Evolutionary conservation across 30 jellyfish, hydroid and myxozoan species (phyloP).

Genomic region (Cassiopea andromeda): DNA sequence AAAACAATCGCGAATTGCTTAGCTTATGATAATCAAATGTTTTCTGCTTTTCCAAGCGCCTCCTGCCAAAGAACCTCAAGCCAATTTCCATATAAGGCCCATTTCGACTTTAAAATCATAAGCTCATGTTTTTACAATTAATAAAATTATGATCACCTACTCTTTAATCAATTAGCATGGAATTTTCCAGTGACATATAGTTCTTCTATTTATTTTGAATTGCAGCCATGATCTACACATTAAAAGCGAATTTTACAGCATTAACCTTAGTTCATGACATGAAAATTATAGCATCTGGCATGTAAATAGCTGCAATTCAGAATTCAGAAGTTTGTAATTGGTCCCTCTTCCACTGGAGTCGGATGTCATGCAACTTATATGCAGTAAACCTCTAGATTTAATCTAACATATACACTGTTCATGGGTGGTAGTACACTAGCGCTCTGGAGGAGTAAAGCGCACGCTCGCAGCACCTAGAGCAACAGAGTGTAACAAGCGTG

Average conservation of each 20-base stretch:
- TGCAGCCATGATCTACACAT: neutral
- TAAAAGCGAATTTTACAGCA: neutral
- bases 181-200: too few species aligned
- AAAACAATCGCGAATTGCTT: neutral
- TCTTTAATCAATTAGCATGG: too few species aligned
- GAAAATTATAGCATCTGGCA: neutral
- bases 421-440: too few species aligned
- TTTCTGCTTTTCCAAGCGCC: neutral
- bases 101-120: neutral
- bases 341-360: neutral
- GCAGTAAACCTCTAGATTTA: neutral
- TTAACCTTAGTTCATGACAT: neutral
- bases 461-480: too few species aligned
- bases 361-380: neutral
- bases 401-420: neutral
- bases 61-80: neutral
- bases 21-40: neutral
- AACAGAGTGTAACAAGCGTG: too few species aligned
- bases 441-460: too few species aligned
- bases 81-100: neutral
- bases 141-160: too few species aligned
- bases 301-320: neutral
- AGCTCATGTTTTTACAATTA: neutral
- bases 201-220: too few species aligned
- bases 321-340: too few species aligned